A percentile compares a stretch with the other conserved stretches of the same genome.
These are phyloP conservation scores for Calameuta idolon DNA, from an alignment of 2,888 invertebrate species.

Conservation along the genomic window DNA sequence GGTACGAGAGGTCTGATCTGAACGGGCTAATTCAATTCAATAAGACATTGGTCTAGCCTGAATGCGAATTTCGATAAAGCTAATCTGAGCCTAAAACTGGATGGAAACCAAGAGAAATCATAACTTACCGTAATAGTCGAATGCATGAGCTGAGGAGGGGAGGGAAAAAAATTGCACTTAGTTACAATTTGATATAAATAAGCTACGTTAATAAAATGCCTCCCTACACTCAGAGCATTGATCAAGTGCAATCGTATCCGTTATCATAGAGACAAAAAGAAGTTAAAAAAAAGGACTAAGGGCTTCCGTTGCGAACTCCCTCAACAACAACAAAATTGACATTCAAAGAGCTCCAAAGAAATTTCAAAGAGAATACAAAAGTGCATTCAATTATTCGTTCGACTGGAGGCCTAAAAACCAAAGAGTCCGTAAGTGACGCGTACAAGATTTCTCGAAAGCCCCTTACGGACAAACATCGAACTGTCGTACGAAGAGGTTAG, in stretches of 20 bases:
- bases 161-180: conserved; percentile 65
- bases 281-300: neutral
- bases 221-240: conserved; percentile 53
- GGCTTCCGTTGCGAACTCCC: neutral
- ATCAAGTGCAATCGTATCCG: neutral
- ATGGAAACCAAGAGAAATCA: conserved; percentile 74
- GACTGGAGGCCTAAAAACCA: neutral
- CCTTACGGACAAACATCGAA: neutral
- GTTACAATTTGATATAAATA: conserved; percentile 56
- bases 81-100: conserved; percentile 20
- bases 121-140: conserved; percentile 99
- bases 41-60: neutral
- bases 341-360: neutral
- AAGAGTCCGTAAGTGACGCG: neutral
- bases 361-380: neutral
- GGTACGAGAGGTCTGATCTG: neutral
- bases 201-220: conserved; percentile 46
- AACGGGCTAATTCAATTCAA: neutral
- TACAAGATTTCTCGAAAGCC: neutral
- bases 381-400: neutral
- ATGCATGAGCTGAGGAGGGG: conserved; percentile 85
- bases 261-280: neutral
- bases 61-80: neutral
- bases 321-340: neutral
- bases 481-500: neutral